phyloP scores from a whole-genome alignment of 2,113 vertebrate genomes.

The Amazona vittata region DNA sequence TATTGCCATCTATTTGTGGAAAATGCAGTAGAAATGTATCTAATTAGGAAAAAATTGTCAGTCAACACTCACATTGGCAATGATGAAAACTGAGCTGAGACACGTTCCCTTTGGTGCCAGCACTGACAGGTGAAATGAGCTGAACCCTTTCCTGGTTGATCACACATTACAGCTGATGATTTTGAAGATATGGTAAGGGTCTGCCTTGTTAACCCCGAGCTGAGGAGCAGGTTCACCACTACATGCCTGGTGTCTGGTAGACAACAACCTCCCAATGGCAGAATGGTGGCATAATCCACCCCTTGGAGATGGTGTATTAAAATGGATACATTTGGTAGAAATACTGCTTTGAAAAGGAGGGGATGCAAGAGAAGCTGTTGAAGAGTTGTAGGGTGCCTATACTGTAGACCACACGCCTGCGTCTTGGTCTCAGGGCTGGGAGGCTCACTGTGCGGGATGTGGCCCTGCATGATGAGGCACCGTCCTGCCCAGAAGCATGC shows the following conservation, averaged over 20 bases:
- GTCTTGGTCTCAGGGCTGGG: background rate
- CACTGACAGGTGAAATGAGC: background rate
- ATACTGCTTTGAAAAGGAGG: too few species aligned
- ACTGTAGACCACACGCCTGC: accelerated
- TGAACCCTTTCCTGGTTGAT: background rate
- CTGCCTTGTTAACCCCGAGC: background rate
- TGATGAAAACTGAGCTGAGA: background rate
- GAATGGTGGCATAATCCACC: accelerated
- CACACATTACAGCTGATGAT: too few species aligned
- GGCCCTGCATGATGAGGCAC: accelerated
- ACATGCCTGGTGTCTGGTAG: accelerated
- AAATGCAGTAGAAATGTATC: background rate
- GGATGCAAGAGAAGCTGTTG: accelerated
- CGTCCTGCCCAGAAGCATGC: accelerated
- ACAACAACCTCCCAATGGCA: background rate
- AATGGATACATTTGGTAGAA: background rate
- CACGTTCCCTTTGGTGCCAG: background rate
- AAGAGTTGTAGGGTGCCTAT: background rate
- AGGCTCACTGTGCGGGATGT: accelerated
- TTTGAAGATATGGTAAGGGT: background rate
- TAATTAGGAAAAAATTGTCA: background rate
- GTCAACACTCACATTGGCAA: accelerated
- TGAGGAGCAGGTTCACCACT: background rate
- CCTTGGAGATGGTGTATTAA: accelerated
- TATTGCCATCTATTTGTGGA: background rate